phyloP scores from a whole-genome alignment of 2,113 vertebrate species.

The Fregata magnificens region DNA sequence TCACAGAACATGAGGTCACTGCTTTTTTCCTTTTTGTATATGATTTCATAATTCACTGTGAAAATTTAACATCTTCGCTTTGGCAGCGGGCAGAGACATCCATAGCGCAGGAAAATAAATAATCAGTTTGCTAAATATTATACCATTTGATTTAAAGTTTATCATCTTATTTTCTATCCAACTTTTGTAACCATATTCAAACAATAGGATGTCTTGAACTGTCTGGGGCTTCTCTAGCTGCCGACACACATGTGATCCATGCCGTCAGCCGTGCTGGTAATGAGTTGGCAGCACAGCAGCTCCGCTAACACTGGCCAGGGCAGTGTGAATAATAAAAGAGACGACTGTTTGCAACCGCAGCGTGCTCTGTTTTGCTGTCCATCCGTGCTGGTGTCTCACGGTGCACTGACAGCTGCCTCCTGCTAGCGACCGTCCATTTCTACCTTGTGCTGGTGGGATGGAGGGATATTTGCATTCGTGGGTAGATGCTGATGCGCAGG shows the following conservation, averaged over 20 bases:
- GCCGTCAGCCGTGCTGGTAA: not conserved
- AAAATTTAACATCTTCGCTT: slow-evolving; percentile 28
- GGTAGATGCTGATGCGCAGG: not conserved
- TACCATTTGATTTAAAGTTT: not conserved
- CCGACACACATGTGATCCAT: not conserved
- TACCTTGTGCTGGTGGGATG: not conserved
- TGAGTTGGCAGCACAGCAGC: not conserved
- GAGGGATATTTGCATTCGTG: not conserved
- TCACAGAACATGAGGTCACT: not conserved
- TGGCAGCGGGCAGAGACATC: not conserved
- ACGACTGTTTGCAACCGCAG: not conserved
- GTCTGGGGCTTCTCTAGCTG: not conserved
- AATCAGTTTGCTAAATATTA: slow-evolving; percentile 24
- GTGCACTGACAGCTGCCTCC: rapidly evolving
- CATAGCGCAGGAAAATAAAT: slow-evolving; percentile 28
- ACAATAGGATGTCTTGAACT: not conserved
- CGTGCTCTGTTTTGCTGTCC: not conserved
- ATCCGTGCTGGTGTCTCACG: not conserved
- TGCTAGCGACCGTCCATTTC: rapidly evolving
- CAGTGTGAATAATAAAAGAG: not conserved
- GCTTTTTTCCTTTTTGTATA: slow-evolving; percentile 22
- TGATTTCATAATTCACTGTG: slow-evolving; percentile 13
- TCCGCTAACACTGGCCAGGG: not conserved
- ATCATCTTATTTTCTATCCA: not conserved
- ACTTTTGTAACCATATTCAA: not conserved